Evolutionary conservation across 2,797 vertebrate species (phyloP).

Genomic region (Cynodonichthys magdalenae): DNA sequence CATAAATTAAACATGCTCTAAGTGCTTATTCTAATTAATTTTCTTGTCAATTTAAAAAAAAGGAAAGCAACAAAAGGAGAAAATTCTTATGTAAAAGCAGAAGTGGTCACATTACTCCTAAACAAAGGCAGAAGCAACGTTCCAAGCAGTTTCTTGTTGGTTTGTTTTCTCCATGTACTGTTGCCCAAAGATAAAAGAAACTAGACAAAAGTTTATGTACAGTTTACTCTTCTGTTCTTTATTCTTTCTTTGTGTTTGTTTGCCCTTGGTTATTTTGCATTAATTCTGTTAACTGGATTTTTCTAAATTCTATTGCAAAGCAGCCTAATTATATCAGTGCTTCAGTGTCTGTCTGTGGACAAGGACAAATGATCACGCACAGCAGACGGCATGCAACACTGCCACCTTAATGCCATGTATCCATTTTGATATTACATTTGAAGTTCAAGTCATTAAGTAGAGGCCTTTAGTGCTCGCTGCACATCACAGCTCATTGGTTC

Average conservation of each 20-base stretch:
- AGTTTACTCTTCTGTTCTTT: conserved; percentile 3
- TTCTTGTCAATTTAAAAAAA: conserved; percentile 55
- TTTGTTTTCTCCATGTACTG: conserved; percentile 29
- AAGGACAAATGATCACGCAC: conserved; percentile 91
- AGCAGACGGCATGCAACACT: conserved; percentile 88
- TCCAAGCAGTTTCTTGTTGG: conserved; percentile 6
- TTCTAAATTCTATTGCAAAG: conserved; percentile 76
- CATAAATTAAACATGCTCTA: conserved; percentile 67
- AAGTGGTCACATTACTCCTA: conserved; percentile 42
- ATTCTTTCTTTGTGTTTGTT: conserved; percentile 27
- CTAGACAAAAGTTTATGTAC: conserved; percentile 25
- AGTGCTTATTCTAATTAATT: conserved; percentile 70
- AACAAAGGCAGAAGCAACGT: conserved; percentile 42
- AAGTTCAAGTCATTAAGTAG: conserved; percentile 89
- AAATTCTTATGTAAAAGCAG: conserved; percentile 42
- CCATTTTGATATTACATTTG: conserved; percentile 89
- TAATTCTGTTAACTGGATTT: conserved; percentile 78
- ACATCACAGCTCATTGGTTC: conserved; percentile 92
- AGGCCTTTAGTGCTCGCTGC: conserved; percentile 82
- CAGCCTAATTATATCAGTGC: conserved; percentile 85
- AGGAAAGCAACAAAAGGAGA: conserved; percentile 41
- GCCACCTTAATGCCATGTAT: conserved; percentile 91
- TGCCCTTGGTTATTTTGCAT: conserved; percentile 44
- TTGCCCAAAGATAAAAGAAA: conserved; percentile 39
- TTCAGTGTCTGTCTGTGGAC: conserved; percentile 85